Percentiles rank a stretch among this genome's conserved stretches.
These are phyloP conservation scores for Endotricha flammealis DNA, from an alignment of 2,888 invertebrate species.

Conservation along the genomic window DNA sequence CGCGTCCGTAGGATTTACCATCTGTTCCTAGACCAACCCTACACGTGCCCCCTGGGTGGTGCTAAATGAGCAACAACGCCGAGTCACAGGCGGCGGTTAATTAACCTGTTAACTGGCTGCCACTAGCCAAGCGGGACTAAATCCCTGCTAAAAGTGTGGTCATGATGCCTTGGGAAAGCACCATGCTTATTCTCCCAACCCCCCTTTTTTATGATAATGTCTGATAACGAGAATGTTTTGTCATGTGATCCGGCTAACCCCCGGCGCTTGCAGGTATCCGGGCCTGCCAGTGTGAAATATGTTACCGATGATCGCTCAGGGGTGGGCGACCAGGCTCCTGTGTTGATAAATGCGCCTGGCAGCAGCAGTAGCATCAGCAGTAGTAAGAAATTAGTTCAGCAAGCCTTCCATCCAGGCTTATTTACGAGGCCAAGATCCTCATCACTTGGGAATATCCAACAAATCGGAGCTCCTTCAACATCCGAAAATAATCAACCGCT, in stretches of 20 bases:
- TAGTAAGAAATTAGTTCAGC: slow-evolving; percentile 14
- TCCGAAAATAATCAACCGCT: neutral
- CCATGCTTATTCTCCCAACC: too few relatives aligned
- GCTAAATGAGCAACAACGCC: too few relatives aligned
- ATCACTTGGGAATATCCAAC: neutral
- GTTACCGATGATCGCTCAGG: slow-evolving; percentile 10
- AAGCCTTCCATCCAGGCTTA: slow-evolving; percentile 17
- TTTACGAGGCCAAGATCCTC: slow-evolving; percentile 14
- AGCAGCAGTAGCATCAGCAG: slow-evolving; percentile 6
- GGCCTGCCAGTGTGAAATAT: neutral
- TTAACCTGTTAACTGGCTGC: too few relatives aligned
- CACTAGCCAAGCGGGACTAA: too few relatives aligned
- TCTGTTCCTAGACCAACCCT: too few relatives aligned
- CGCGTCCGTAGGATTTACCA: too few relatives aligned
- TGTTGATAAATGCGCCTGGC: slow-evolving; percentile 12
- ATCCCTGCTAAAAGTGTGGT: too few relatives aligned
- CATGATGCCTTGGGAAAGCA: too few relatives aligned
- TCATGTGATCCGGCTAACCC: neutral
- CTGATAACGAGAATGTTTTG: neutral
- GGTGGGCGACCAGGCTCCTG: slow-evolving; percentile 7
- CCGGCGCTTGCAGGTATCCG: neutral
- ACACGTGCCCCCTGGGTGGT: too few relatives aligned
- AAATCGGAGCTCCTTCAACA: neutral
- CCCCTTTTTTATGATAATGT: too few relatives aligned
- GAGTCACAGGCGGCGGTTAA: too few relatives aligned